These are phyloP conservation scores for Microchirus variegatus DNA, from an alignment of 2,797 vertebrate species.

Conservation along the genomic window DNA sequence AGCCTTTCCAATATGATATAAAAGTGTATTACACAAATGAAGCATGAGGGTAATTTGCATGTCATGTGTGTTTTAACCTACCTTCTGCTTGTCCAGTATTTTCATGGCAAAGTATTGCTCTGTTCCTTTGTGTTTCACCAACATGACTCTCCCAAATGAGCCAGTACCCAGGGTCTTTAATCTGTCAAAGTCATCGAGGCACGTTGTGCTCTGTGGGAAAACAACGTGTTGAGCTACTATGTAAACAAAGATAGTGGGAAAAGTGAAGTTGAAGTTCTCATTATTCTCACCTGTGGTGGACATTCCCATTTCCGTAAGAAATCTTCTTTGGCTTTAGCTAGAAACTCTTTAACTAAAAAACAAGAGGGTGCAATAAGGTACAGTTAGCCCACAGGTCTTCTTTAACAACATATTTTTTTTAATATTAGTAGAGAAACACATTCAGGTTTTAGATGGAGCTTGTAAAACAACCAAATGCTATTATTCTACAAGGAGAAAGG, in stretches of 20 bases:
- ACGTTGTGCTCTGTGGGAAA: conserved; percentile 89
- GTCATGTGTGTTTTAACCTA: conserved; percentile 79
- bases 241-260: conserved; percentile 2
- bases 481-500: conserved; percentile 29
- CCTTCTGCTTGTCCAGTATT: conserved; percentile 99
- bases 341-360: conserved; percentile 96
- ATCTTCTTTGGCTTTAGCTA: conserved; percentile 99
- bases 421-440: conserved; percentile 16
- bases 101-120: conserved; percentile 99
- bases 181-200: conserved; percentile 97
- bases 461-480: conserved; percentile 46
- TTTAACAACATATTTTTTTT: conserved; percentile 7
- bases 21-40: background rate
- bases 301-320: conserved; percentile 99
- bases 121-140: conserved; percentile 97
- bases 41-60: no score
- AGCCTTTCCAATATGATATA: no score
- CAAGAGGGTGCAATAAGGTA: conserved; percentile 30
- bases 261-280: background rate
- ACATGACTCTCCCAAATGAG: conserved; percentile 98
- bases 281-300: conserved; percentile 90
- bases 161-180: conserved; percentile 98
- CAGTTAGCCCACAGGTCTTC: conserved; percentile 14
- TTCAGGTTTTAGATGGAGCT: conserved; percentile 34
- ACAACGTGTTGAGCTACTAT: conserved; percentile 8